Base-by-base conservation (phyloP, 2,113 vertebrate genomes). In the Dolichallabes microphthalmus region DNA sequence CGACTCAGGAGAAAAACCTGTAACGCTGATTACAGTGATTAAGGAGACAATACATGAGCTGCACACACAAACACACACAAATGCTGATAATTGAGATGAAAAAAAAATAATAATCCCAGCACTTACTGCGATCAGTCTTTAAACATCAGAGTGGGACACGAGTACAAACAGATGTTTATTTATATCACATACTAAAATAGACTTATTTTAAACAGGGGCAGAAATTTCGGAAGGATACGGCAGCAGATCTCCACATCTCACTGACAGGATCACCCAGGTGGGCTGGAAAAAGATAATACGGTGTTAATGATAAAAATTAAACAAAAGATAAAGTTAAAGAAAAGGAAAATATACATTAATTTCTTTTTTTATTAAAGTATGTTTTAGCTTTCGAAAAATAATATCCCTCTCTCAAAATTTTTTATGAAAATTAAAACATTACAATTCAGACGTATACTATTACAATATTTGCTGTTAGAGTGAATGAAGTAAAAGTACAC, bases 1-100 rank as follows among this genome's bases (percentile, higher is more conserved):
- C 0, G 98, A 96, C 86, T 99, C 98, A 82, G 98, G 98, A 83
- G 98, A 99, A 91, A 99, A 99, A 15, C 98, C 98, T 81, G 95
- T 97, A 3, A 98, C 98, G 83, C 98, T 99, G 95, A 81, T 80
- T 87, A 39, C 76, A 25, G 30, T 30, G 52, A 94, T 98, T 93
- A 98, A 92, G 95, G 95, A 91, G 82, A 83, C 60, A 61, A 83
- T 63, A 79, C 68, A 17, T 1, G 20, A 75, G 22, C 60, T 22
- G 25, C 30, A 15, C 10, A 27, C 6, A 58, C 32, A 35, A 35
- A 35, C 32, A 35, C 32, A 2, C 32, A 35, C 0, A 45, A 0
- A 45, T 45, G 2, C 4, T 25, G 12, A 22, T 10, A 77, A 60
- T 32, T 77, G 20, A 76, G 13, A 50, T 25, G 12, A 1, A 0